These are phyloP conservation scores for Oryzias curvinotus DNA, from an alignment of 2,113 vertebrate species.

Conservation along the genomic window DNA sequence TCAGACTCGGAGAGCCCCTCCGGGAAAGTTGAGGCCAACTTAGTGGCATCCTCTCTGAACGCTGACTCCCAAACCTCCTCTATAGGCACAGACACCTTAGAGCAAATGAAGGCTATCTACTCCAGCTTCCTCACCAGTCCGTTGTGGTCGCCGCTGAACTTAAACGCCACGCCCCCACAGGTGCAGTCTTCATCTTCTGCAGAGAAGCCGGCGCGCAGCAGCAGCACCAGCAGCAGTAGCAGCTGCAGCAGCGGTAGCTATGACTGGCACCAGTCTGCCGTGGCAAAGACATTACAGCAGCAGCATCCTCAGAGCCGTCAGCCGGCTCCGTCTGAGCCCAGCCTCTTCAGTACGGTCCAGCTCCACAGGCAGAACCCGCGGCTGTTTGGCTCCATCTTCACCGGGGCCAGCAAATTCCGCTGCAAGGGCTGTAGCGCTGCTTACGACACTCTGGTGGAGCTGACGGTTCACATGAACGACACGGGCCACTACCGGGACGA, in stretches of 20 bases:
- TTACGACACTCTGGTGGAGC: constrained; percentile 95
- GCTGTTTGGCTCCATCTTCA: constrained; percentile 97
- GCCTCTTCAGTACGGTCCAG: constrained; percentile 96
- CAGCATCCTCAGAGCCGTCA: constrained; percentile 88
- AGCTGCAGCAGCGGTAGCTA: constrained; percentile 93
- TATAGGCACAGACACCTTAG: constrained; percentile 85
- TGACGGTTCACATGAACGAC: constrained; percentile 99
- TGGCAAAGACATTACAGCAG: constrained; percentile 95
- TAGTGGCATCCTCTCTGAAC: constrained; percentile 69
- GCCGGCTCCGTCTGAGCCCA: constrained; percentile 84
- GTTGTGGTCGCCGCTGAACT: constrained; percentile 92
- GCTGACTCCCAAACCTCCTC: constrained; percentile 77
- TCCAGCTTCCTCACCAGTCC: constrained; percentile 95
- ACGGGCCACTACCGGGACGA: constrained; percentile 98
- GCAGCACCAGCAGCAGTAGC: constrained; percentile 88
- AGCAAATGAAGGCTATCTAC: constrained; percentile 99
- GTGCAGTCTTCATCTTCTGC: constrained; percentile 71
- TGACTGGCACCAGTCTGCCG: constrained; percentile 97
- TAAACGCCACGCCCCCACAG: constrained; percentile 79
- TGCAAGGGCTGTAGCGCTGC: constrained; percentile 98
- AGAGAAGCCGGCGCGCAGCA: constrained; percentile 82
- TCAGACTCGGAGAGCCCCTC: constrained; percentile 89
- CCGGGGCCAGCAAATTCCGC: constrained; percentile 97
- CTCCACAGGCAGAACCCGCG: constrained; percentile 96
- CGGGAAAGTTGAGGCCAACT: constrained; percentile 85